phyloP scores from a whole-genome alignment of 2,797 vertebrate species.

The Champsocephalus gunnari region DNA sequence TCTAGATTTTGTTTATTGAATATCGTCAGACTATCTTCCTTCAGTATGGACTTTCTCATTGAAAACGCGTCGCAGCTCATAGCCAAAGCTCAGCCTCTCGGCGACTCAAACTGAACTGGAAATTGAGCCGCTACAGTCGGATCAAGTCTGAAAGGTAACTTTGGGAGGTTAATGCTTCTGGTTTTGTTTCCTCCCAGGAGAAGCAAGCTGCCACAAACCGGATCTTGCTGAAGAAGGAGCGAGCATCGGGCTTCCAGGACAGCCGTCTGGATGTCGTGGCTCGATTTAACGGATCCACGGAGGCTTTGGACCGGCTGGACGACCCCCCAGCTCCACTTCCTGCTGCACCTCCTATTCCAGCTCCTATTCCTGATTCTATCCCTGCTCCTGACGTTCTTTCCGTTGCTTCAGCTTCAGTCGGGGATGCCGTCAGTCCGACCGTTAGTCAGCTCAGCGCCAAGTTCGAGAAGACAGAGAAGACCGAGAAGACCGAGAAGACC shows the following conservation, averaged over 20 bases:
- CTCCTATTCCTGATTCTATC: neutral
- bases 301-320: conserved; percentile 94
- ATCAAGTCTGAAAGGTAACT: no score
- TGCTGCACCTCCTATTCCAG: neutral
- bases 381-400: conserved; percentile 4
- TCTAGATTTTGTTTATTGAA: no score
- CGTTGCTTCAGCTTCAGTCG: conserved; percentile 33
- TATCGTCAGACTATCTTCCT: no score
- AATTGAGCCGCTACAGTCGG: no score
- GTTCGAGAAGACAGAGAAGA: conserved; percentile 95
- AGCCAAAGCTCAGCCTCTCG: no score
- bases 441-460: conserved; percentile 96
- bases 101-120: no score
- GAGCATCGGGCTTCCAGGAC: conserved; percentile 93
- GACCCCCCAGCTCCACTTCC: conserved; percentile 43
- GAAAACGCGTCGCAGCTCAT: no score
- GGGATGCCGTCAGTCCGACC: conserved; percentile 94
- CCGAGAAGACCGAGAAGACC: neutral
- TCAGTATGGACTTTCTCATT: no score
- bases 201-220: conserved; percentile 93
- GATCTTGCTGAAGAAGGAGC: conserved; percentile 93
- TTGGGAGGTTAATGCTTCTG: no score
- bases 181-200: conserved; percentile 82
- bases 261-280: conserved; percentile 95
- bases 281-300: conserved; percentile 95